Evolutionary conservation across 2,797 vertebrate species (phyloP), one percentile per base, ranked within the genome.

Genomic region (Galaxias olidus): DNA sequence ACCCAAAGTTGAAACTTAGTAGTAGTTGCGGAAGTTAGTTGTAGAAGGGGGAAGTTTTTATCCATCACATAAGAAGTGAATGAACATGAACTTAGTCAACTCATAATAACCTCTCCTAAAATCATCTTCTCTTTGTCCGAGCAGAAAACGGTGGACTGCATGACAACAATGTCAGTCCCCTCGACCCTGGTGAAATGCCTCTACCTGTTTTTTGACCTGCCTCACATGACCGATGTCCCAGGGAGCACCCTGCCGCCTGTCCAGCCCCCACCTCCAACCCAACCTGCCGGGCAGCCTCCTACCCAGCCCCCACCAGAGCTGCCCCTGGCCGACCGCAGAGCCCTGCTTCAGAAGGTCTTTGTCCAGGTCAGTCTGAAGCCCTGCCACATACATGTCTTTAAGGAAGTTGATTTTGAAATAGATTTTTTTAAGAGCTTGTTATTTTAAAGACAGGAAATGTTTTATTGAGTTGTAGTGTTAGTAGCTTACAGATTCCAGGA

Each of bases 131-230:
- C 3, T 2, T 45, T 52, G 9, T 72, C 75, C 72, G 69, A 4
- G 81, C 73, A 99, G 98, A 99, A 99, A 97, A 98, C 98, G 0
- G 97, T 99, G 93, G 98, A 99, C 93, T 99, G 96, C 92, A 99
- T 99, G 98, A 99, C 98, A 47, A 99, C 98, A 58, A 99, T 99
- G 98, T 98, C 98, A 0, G 96, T 99, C 59, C 97, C 98, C 80
- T 99, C 97, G 90, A 99, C 98, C 0, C 92, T 99, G 88, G 97
- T 99, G 69, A 99, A 99, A 91, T 99, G 98, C 82, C 93, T 99
- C 0, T 99, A 99, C 91, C 92, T 99, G 90, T 99, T 99, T 92
- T 99, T 99, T 75, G 98, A 99, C 93, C 94, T 99, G 86, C 98
- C 98, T 71, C 94, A 97, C 83, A 96, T 96, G 93, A 92, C 92